Percentiles rank a stretch among this genome's conserved stretches.
Conservation (phyloP, 2,797 vertebrate species). For the Numenius phaeopus region DNA sequence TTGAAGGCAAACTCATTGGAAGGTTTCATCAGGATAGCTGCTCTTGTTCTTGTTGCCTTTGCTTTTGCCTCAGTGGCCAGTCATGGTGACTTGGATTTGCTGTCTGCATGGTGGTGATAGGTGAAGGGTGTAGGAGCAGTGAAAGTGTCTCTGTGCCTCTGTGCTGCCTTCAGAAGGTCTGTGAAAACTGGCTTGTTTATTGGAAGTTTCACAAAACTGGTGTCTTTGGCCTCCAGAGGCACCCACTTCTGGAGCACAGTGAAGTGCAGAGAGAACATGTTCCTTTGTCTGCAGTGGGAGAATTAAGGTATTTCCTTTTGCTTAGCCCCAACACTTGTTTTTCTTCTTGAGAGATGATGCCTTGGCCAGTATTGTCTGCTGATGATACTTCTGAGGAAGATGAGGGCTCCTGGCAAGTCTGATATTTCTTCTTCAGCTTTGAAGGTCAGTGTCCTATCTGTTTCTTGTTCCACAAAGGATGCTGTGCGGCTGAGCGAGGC, state of each 20-base stretch:
- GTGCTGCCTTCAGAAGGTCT: not conserved
- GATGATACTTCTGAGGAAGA: not conserved
- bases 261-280: not conserved
- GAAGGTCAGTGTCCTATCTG: not conserved
- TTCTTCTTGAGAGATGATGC: not conserved
- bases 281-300: not conserved
- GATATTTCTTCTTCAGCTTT: not conserved
- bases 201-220: not conserved
- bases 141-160: not conserved
- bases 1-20: not conserved
- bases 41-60: not conserved
- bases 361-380: not conserved
- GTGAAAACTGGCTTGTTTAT: not conserved
- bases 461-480: not conserved
- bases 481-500: fast-evolving
- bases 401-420: not conserved
- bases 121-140: not conserved
- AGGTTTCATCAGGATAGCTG: not conserved
- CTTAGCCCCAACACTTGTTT: not conserved
- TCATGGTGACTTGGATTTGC: not conserved
- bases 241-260: not conserved
- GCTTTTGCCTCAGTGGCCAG: not conserved
- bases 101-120: fast-evolving
- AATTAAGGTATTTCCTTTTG: not conserved
- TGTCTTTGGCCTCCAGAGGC: not conserved